Percentiles rank a stretch among this genome's conserved stretches.
Evolutionary conservation across 2,113 vertebrate genomes (phyloP).

Genomic region (Carlito syrichta): DNA sequence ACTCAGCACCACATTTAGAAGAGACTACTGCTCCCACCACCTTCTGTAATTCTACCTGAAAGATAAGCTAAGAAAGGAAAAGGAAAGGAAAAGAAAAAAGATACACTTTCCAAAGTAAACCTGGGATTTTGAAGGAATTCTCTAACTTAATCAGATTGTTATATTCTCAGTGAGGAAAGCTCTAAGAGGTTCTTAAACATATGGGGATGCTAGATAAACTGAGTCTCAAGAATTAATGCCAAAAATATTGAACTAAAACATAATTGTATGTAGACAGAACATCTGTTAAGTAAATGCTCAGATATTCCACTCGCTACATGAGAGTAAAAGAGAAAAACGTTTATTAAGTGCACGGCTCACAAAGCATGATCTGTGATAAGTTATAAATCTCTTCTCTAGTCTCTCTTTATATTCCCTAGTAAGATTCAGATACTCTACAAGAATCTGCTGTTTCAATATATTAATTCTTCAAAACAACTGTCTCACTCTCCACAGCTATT

Average conservation of each 20-base stretch:
- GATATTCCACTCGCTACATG: background rate
- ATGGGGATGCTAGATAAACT: background rate
- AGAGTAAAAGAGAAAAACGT: background rate
- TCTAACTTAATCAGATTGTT: background rate
- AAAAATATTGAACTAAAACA: background rate
- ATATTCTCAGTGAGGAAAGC: background rate
- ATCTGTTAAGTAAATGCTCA: background rate
- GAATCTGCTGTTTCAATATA: background rate
- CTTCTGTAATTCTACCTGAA: conserved; percentile 71
- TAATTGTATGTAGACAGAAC: background rate
- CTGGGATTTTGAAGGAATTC: background rate
- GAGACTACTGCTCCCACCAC: conserved; percentile 49
- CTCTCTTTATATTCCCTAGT: background rate
- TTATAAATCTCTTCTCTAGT: background rate
- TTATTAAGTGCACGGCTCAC: background rate
- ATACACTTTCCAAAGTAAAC: background rate
- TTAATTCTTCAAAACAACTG: background rate
- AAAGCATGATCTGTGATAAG: background rate
- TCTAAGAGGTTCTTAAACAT: background rate
- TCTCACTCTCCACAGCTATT: background rate
- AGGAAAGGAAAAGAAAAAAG: background rate
- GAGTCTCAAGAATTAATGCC: background rate
- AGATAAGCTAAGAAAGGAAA: conserved; percentile 27
- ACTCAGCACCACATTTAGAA: conserved; percentile 67
- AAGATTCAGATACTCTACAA: background rate